These are phyloP conservation scores for Potorous gilbertii DNA, from an alignment of 2,797 vertebrate species.

Conservation along the genomic window DNA sequence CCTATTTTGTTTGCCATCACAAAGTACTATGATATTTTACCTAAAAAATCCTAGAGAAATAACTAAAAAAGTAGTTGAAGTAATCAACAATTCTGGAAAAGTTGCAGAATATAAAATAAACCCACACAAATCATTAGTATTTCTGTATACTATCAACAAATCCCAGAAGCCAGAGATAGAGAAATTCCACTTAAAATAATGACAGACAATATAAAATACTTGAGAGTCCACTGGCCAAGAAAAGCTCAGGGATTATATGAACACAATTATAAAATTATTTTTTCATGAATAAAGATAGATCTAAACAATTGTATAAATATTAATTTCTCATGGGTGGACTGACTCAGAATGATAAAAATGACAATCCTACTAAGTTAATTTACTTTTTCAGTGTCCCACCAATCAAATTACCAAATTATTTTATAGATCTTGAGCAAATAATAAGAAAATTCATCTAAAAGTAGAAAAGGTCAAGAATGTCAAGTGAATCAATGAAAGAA, in stretches of 20 bases:
- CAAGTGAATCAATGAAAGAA: too few species aligned
- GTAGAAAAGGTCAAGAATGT: too few species aligned
- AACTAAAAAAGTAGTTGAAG: neutral
- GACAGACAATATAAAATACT: neutral
- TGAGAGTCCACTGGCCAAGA: neutral
- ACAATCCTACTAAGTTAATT: too few species aligned
- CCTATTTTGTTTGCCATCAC: too few species aligned
- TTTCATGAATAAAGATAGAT: neutral
- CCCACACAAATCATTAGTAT: neutral
- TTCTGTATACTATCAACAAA: neutral
- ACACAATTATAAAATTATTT: neutral
- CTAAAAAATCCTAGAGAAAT: neutral
- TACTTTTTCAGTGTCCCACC: too few species aligned
- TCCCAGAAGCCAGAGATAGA: neutral
- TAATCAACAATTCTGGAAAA: neutral
- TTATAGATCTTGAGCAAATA: too few species aligned
- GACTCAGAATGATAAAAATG: too few species aligned
- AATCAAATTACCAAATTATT: too few species aligned
- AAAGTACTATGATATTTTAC: too few species aligned
- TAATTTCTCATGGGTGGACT: neutral
- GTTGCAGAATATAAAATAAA: neutral
- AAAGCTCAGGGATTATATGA: neutral
- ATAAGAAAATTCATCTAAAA: too few species aligned
- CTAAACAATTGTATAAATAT: neutral
- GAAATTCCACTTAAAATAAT: neutral